phyloP scores from a whole-genome alignment of 2,113 vertebrate species.

The Murina feae region DNA sequence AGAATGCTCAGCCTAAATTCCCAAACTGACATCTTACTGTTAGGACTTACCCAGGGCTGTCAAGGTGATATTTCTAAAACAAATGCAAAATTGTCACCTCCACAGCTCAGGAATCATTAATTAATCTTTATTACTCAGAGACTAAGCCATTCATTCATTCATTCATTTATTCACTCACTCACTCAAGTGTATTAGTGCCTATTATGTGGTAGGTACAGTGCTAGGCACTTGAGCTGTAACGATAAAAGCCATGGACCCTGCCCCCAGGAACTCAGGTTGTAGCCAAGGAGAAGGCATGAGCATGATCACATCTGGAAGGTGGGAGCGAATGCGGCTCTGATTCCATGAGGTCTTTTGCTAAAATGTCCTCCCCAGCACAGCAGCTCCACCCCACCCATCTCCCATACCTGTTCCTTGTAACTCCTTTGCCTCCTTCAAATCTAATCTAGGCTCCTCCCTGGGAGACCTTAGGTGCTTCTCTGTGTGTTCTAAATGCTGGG shows the following conservation, averaged over 20 bases:
- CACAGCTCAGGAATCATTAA: neutral
- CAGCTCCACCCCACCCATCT: rapidly evolving
- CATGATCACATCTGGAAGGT: rapidly evolving
- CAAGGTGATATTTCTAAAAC: neutral
- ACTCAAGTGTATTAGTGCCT: neutral
- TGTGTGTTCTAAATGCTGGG: neutral
- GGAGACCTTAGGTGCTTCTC: neutral
- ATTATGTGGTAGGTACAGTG: neutral
- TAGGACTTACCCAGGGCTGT: neutral
- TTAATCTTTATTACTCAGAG: neutral
- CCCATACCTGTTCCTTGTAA: neutral
- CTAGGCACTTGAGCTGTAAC: neutral
- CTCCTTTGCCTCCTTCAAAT: neutral
- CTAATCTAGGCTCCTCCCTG: neutral
- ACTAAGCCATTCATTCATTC: neutral
- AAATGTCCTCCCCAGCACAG: neutral
- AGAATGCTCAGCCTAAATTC: neutral
- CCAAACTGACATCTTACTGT: neutral
- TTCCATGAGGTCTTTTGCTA: neutral
- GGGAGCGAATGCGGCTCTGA: rapidly evolving
- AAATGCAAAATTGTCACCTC: neutral
- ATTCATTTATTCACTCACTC: neutral
- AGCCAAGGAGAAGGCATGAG: neutral
- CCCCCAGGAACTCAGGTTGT: neutral
- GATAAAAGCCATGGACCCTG: neutral